phyloP scores from a whole-genome alignment of 64 coral and sea anemone genomes.

The Montipora foliosa region DNA sequence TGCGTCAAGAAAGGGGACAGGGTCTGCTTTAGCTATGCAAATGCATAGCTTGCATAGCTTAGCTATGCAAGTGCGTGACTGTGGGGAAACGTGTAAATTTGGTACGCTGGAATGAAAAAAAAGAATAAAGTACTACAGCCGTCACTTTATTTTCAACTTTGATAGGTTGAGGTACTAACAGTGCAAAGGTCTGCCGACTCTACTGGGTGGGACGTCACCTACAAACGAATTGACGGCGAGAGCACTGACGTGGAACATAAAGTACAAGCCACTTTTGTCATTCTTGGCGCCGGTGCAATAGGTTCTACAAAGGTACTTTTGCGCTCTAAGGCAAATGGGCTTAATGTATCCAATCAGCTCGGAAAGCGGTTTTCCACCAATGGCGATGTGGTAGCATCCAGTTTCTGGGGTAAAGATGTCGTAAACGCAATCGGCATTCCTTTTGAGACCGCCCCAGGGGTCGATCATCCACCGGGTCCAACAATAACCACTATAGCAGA shows the following conservation, averaged over 20 bases:
- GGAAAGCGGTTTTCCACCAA: conserved; percentile 57
- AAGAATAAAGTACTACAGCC: too few species aligned
- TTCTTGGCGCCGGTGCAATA: conserved; percentile 48
- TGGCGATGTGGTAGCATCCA: conserved; percentile 44
- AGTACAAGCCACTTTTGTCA: conserved; percentile 25
- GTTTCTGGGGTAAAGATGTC: conserved; percentile 22
- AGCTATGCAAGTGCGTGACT: too few species aligned
- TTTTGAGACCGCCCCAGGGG: background rate
- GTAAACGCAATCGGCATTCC: conserved; percentile 45
- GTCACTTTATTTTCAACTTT: too few species aligned
- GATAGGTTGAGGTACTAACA: too few species aligned
- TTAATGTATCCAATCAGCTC: conserved; percentile 12
- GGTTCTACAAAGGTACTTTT: conserved; percentile 68
- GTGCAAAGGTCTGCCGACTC: too few species aligned
- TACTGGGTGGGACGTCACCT: conserved; percentile 31
- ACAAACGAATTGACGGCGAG: conserved; percentile 26
- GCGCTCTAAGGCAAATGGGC: conserved; percentile 55
- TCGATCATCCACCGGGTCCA: conserved; percentile 21
- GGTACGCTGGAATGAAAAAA: too few species aligned
- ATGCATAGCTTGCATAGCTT: too few species aligned
- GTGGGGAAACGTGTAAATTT: too few species aligned
- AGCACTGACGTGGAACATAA: conserved; percentile 10
- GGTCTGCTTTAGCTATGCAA: too few species aligned
- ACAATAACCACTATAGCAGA: conserved; percentile 25
- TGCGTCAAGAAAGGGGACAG: too few species aligned